phyloP scores from a whole-genome alignment of 2,888 invertebrate species.

The Ariolimax columbianus region DNA sequence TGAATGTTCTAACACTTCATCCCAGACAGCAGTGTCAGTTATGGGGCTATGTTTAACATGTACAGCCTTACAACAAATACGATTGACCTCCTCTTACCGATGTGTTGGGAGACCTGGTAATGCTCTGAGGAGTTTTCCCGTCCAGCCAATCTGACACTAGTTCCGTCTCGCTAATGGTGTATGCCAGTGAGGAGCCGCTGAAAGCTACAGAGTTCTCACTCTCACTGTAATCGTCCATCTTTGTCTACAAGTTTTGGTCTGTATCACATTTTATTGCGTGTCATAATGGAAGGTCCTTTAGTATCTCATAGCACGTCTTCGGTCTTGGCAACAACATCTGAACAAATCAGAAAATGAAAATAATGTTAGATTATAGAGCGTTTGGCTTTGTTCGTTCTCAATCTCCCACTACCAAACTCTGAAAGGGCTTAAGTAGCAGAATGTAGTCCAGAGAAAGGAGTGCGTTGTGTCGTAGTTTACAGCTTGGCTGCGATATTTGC shows the following conservation, averaged over 20 bases:
- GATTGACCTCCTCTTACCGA: neutral
- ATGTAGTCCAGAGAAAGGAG: no score
- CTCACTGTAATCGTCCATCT: conserved; percentile 39
- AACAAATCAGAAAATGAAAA: neutral
- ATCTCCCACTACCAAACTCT: no score
- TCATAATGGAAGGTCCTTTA: neutral
- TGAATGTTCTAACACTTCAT: no score
- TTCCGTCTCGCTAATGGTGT: conserved; percentile 42
- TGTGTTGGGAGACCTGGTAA: neutral
- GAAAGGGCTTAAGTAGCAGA: no score
- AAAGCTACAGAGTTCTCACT: conserved; percentile 39
- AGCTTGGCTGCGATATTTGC: no score
- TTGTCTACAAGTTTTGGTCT: neutral
- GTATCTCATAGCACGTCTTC: neutral
- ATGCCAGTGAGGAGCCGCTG: conserved; percentile 41
- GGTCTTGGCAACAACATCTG: neutral
- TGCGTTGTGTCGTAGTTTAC: no score
- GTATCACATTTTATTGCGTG: neutral
- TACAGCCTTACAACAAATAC: no score
- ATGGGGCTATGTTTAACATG: no score
- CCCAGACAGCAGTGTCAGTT: no score
- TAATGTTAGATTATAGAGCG: neutral
- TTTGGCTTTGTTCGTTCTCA: no score
- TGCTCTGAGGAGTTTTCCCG: conserved; percentile 37
- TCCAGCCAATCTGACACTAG: conserved; percentile 44